A percentile compares a stretch with the other conserved stretches of the same genome.
phyloP scores from a whole-genome alignment of 2,113 vertebrate genomes.

The Indicator indicator region DNA sequence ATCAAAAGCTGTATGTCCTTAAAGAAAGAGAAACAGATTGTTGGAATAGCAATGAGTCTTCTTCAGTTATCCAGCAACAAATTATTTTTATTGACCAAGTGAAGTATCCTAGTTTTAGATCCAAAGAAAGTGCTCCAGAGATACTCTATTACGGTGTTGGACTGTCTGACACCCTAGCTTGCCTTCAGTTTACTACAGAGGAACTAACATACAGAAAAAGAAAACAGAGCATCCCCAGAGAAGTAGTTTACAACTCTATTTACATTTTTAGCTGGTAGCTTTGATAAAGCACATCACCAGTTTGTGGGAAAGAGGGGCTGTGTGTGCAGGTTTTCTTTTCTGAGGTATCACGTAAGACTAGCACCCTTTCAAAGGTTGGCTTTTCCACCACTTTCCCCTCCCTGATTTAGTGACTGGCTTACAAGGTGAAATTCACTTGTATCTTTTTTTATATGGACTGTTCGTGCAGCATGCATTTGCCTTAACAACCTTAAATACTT shows the following conservation, averaged over 20 bases:
- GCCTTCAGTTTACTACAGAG: not conserved
- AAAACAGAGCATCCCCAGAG: not conserved
- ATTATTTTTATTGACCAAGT: not conserved
- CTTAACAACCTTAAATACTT: not conserved
- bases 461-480: rapidly evolving
- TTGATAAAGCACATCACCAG: not conserved
- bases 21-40: not conserved
- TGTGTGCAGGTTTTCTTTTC: rapidly evolving
- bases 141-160: not conserved
- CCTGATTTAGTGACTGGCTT: not conserved
- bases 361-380: not conserved
- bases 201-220: not conserved
- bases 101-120: not conserved
- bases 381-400: not conserved
- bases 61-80: not conserved
- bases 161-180: not conserved
- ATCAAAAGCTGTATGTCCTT: not conserved
- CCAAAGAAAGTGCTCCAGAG: not conserved
- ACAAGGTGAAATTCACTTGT: not conserved
- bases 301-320: rapidly evolving
- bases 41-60: not conserved
- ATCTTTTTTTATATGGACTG: not conserved
- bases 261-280: not conserved
- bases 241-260: not conserved
- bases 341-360: not conserved